Percentiles rank a stretch among this genome's conserved stretches.
Conservation (phyloP, 1,140 invertebrate genomes). For the Panagrolaimus sp. region DNA sequence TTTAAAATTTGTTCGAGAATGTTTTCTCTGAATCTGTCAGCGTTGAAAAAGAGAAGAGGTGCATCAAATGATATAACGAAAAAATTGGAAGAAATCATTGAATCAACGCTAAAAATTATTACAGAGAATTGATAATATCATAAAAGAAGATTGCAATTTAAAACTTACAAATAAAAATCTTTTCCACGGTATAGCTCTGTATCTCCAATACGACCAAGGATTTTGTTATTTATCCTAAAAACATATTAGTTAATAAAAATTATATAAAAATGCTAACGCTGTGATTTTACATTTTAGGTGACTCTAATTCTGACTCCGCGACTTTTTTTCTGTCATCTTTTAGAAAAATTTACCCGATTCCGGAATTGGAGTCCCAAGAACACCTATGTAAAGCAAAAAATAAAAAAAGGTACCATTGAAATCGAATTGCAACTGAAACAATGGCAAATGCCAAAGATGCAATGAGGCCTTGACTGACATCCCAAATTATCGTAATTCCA, state of each 20-base stretch:
- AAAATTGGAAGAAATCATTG: background rate
- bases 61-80: background rate
- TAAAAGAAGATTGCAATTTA: too few species aligned
- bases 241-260: too few species aligned
- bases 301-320: too few species aligned
- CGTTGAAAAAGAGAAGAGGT: background rate
- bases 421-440: background rate
- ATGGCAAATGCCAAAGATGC: background rate
- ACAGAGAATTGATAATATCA: too few species aligned
- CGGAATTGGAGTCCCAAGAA: too few species aligned
- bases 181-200: background rate
- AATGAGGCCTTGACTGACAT: slow-evolving; percentile 7
- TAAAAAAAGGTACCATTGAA: background rate
- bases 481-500: background rate
- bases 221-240: too few species aligned
- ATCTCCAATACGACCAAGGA: background rate
- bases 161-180: too few species aligned
- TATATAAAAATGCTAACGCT: too few species aligned
- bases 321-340: too few species aligned
- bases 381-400: background rate
- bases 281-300: too few species aligned
- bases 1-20: background rate
- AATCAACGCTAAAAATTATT: too few species aligned
- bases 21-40: background rate
- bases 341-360: too few species aligned